Conservation (phyloP, 2,797 vertebrate genomes). For the Sternotherus odoratus region DNA sequence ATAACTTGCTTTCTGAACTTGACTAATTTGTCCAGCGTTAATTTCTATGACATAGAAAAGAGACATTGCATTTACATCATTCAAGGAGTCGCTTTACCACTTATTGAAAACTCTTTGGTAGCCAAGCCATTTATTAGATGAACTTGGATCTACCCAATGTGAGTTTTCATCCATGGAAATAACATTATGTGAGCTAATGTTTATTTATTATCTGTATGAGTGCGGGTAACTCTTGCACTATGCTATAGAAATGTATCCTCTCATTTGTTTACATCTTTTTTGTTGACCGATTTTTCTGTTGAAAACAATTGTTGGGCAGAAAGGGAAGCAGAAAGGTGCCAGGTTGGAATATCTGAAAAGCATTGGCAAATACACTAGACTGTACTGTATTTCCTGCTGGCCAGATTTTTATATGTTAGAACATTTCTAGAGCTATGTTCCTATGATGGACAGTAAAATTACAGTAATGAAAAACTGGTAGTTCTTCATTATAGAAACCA, state of each 20-base stretch:
- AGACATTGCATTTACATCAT: not conserved
- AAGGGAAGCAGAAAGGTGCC: not conserved
- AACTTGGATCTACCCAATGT: not conserved
- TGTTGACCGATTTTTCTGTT: not conserved
- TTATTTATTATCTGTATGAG: not conserved
- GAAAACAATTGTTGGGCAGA: not conserved
- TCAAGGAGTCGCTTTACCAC: not conserved
- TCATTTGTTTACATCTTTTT: not conserved
- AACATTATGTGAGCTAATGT: not conserved
- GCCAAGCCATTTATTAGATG: not conserved
- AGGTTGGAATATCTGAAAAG: not conserved
- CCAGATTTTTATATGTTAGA: not conserved
- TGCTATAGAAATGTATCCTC: not conserved
- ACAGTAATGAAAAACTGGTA: slow-evolving; percentile 25
- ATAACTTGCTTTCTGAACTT: not conserved
- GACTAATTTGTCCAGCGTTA: not conserved
- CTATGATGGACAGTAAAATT: slow-evolving; percentile 22
- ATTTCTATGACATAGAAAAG: not conserved
- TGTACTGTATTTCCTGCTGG: not conserved
- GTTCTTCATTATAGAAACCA: not conserved
- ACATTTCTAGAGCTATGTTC: not conserved
- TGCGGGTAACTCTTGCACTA: not conserved
- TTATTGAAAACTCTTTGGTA: not conserved
- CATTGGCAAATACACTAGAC: not conserved
- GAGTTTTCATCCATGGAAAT: not conserved